A percentile compares a stretch with the other conserved stretches of the same genome.
phyloP scores from a whole-genome alignment of 2,888 invertebrate species.

The Lampropteryx suffumata region DNA sequence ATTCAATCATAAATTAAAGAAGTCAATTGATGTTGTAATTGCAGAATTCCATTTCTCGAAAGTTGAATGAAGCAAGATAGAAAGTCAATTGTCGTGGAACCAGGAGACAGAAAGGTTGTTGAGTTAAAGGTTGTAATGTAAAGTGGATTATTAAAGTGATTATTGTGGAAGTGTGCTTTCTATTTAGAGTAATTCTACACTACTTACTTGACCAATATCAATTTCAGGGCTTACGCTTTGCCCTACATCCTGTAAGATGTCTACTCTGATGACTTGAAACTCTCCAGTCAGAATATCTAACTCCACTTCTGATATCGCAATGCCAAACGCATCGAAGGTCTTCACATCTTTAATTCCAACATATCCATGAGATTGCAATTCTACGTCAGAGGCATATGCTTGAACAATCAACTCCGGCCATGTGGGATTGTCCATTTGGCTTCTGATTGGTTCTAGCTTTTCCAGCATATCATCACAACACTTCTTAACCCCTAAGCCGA shows the following conservation, averaged over 20 bases:
- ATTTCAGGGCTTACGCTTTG: conserved; percentile 84
- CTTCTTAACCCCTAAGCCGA: conserved; percentile 77
- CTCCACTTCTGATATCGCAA: conserved; percentile 85
- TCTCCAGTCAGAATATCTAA: conserved; percentile 88
- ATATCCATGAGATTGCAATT: conserved; percentile 52
- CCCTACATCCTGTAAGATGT: conserved; percentile 86
- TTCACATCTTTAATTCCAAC: conserved; percentile 39
- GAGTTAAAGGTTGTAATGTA: no score
- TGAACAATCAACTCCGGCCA: conserved; percentile 76
- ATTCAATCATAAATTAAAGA: no score
- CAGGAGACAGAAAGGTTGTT: no score
- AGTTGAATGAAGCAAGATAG: no score
- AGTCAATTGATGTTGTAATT: no score
- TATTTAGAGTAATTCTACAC: no score
- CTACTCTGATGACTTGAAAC: conserved; percentile 81
- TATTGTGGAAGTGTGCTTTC: no score
- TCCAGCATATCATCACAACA: conserved; percentile 72
- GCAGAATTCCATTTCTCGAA: no score
- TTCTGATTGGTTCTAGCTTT: conserved; percentile 67
- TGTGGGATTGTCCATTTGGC: conserved; percentile 57
- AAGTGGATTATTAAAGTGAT: no score
- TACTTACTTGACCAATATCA: conserved; percentile 85
- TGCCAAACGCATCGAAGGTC: conserved; percentile 74
- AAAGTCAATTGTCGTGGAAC: no score
- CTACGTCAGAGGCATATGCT: conserved; percentile 57